These are phyloP conservation scores for Tenebrio molitor DNA, from an alignment of 1,140 invertebrate genomes.

Conservation along the genomic window DNA sequence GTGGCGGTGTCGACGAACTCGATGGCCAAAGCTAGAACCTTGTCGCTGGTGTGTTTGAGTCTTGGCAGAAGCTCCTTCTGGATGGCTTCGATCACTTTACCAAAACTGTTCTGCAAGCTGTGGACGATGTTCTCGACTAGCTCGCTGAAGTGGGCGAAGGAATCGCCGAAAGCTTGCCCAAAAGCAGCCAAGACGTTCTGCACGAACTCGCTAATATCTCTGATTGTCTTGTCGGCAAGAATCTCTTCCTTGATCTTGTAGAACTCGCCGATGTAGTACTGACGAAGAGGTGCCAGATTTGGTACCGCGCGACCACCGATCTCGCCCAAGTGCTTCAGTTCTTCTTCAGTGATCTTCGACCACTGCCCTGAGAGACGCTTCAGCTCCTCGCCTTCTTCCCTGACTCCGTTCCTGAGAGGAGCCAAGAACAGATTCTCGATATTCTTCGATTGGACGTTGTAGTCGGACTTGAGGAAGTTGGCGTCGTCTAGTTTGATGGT, in stretches of 20 bases:
- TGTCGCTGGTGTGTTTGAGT: constrained; percentile 71
- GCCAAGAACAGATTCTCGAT: constrained; percentile 68
- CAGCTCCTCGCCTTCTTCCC: constrained; percentile 60
- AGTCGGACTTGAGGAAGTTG: constrained; percentile 78
- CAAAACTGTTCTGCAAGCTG: constrained; percentile 63
- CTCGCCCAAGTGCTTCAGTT: constrained; percentile 65
- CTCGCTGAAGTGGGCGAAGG: constrained; percentile 67
- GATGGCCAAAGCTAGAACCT: constrained; percentile 64
- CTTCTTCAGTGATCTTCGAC: constrained; percentile 64
- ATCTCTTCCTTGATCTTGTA: constrained; percentile 76
- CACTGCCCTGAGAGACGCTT: constrained; percentile 66
- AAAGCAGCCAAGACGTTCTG: constrained; percentile 70
- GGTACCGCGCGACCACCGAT: constrained; percentile 72
- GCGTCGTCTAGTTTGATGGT: constrained; percentile 75
- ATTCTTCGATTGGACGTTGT: constrained; percentile 74
- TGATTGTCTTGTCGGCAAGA: constrained; percentile 74
- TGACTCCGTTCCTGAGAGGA: constrained; percentile 54
- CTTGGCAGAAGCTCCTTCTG: constrained; percentile 71
- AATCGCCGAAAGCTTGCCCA: constrained; percentile 66
- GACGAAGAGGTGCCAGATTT: constrained; percentile 71
- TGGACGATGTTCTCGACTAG: constrained; percentile 67
- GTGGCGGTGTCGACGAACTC: constrained; percentile 68
- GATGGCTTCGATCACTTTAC: constrained; percentile 67
- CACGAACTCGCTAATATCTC: constrained; percentile 75
- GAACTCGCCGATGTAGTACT: constrained; percentile 73